Evolutionary conservation across 2,888 invertebrate genomes (phyloP), one percentile per base, ranked within the genome.

Genomic region (Macrophya alboannulata): DNA sequence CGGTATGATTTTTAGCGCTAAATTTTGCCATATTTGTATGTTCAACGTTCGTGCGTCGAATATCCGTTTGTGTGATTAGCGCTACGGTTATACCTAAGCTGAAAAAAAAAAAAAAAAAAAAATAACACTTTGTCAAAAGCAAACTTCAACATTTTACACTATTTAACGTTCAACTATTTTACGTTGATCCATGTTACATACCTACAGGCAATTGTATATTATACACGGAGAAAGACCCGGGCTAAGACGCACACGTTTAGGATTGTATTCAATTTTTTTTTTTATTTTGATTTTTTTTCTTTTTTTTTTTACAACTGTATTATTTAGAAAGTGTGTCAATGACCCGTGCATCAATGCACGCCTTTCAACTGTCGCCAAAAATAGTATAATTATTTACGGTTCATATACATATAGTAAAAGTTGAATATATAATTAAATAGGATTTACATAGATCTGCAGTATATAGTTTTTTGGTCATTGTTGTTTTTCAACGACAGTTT

Each of bases 261-360:
- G 48, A 74, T 74, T 45, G 48, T 76, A n/a, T 55, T 55, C 55
- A 65, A 10, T 55, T n/a, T n/a, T 1, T 55, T n/a, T 8, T 6
- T n/a, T n/a, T 0, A n/a, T 72, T 76, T 48, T 51, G n/a, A n/a
- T n/a, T n/a, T n/a, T n/a, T n/a, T n/a, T n/a, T n/a, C n/a, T n/a
- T 8, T 6, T n/a, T n/a, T 0, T 55, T 72, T 76, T 48, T 51
- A 48, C 43, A 76, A 40, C 71, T 76, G 25, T 62, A 62, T 62
- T 62, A 81, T 43, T 62, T 81, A 62, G 81, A 81, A 81, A 81
- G 81, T 81, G 62, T 81, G 81, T 15, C 81, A 81, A 81, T 62
- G 62, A 81, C 59, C 81, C 62, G n/a, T 62, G 37, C 68, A 68
- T 37, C 37, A 37, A 10, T 59, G 55, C 40, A 15, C 62, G 62